A percentile compares a stretch with the other conserved stretches of the same genome.
Evolutionary conservation across 1,140 invertebrate genomes (phyloP).

Genomic region (Panagrolaimus sp.): DNA sequence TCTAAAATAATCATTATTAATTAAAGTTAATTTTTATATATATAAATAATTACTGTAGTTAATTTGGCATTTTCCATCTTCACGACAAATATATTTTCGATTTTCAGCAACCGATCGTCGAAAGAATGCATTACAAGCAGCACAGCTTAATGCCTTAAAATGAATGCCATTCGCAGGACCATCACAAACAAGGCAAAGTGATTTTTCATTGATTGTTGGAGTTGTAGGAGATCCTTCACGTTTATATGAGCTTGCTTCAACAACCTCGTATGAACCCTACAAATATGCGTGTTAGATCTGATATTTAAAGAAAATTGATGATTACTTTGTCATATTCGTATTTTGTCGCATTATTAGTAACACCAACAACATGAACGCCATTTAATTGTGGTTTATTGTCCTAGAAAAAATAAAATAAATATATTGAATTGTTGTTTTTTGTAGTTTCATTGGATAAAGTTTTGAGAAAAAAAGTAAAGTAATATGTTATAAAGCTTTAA

Average conservation of each 20-base stretch:
- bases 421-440: no score
- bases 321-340: not conserved
- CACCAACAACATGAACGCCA: not conserved
- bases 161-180: slow-evolving; percentile 34
- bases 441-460: no score
- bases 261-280: not conserved
- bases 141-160: slow-evolving; percentile 38
- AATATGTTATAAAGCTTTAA: no score
- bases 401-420: no score
- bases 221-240: not conserved
- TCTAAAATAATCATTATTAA: not conserved
- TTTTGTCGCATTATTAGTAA: not conserved
- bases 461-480: no score
- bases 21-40: no score
- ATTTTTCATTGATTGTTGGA: not conserved
- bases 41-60: slow-evolving; percentile 30
- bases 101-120: slow-evolving; percentile 38
- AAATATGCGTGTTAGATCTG: not conserved
- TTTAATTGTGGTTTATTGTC: no score
- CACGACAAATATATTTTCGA: slow-evolving; percentile 39
- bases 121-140: slow-evolving; percentile 43
- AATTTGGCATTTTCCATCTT: slow-evolving; percentile 32
- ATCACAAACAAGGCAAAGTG: slow-evolving; percentile 22
- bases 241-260: not conserved
- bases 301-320: not conserved